Evolutionary conservation across 2,113 vertebrate species (phyloP).

Genomic region (Harpagus bidentatus): DNA sequence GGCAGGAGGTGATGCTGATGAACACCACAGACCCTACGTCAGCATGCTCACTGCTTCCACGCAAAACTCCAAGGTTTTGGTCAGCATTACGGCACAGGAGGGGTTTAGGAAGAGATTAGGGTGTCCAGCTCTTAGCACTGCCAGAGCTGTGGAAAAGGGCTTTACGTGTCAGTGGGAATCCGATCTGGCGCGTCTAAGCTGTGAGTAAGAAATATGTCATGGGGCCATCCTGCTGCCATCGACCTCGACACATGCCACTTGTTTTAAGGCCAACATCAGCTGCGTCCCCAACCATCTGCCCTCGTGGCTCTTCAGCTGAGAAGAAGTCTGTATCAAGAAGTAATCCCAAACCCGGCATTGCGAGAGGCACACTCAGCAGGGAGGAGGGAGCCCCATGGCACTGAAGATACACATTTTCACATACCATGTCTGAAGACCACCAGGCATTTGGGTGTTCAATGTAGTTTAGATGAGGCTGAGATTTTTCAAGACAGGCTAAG

Average conservation of each 20-base stretch:
- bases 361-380: fast-evolving
- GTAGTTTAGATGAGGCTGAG: neutral
- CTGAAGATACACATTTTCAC: fast-evolving
- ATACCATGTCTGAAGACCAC: neutral
- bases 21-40: neutral
- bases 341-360: neutral
- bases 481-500: neutral
- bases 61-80: neutral
- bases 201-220: conserved; percentile 12
- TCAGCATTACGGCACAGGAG: neutral
- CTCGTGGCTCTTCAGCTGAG: fast-evolving
- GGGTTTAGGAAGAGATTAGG: neutral
- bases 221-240: neutral
- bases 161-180: neutral
- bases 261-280: neutral
- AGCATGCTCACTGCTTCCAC: fast-evolving
- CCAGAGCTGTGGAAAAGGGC: conserved; percentile 14
- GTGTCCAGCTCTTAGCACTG: neutral
- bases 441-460: neutral
- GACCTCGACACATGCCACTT: fast-evolving
- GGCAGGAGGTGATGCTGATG: neutral
- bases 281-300: neutral
- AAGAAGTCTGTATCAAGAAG: neutral
- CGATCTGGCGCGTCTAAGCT: neutral
- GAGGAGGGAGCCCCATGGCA: neutral